Evolutionary conservation across 2,888 invertebrate species (phyloP).

Genomic region (Syrista parreyssii): DNA sequence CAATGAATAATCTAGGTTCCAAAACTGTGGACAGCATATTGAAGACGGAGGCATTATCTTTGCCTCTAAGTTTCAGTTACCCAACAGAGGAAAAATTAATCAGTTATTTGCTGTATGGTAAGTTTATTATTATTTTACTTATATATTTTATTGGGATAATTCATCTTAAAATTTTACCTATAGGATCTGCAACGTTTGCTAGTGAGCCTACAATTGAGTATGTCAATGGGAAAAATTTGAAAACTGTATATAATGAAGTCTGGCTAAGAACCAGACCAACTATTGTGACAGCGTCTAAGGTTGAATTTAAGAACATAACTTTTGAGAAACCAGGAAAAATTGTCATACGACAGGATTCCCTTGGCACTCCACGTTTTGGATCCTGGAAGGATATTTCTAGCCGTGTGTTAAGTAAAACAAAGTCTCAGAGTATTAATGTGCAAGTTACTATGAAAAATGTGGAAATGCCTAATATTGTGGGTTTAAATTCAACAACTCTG

Average conservation of each 20-base stretch:
- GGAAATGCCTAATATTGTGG: slow-evolving; percentile 31
- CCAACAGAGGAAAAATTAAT: slow-evolving; percentile 34
- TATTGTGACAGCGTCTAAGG: slow-evolving; percentile 42
- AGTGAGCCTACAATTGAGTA: slow-evolving; percentile 63
- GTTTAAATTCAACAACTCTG: slow-evolving; percentile 30
- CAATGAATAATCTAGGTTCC: slow-evolving; percentile 23
- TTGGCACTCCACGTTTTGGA: slow-evolving; percentile 64
- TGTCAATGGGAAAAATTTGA: slow-evolving; percentile 62
- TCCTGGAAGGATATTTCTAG: slow-evolving; percentile 39
- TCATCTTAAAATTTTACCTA: slow-evolving; percentile 27
- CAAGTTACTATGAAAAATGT: slow-evolving; percentile 32
- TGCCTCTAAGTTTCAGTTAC: slow-evolving; percentile 33
- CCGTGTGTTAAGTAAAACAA: slow-evolving; percentile 50
- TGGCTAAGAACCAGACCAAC: slow-evolving; percentile 68
- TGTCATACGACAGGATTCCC: slow-evolving; percentile 59
- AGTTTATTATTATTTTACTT: background rate
- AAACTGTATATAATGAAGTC: slow-evolving; percentile 57
- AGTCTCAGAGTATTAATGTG: slow-evolving; percentile 39
- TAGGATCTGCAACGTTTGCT: slow-evolving; percentile 65
- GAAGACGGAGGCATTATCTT: slow-evolving; percentile 50
- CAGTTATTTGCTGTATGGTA: slow-evolving; percentile 24
- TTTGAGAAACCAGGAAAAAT: slow-evolving; percentile 31
- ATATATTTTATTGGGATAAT: background rate
- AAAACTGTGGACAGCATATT: slow-evolving; percentile 35
- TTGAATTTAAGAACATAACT: slow-evolving; percentile 53